Evolutionary conservation across 2,797 vertebrate genomes (phyloP), one percentile per base, ranked within the genome.

Genomic region (Muraenolepis orangiensis): DNA sequence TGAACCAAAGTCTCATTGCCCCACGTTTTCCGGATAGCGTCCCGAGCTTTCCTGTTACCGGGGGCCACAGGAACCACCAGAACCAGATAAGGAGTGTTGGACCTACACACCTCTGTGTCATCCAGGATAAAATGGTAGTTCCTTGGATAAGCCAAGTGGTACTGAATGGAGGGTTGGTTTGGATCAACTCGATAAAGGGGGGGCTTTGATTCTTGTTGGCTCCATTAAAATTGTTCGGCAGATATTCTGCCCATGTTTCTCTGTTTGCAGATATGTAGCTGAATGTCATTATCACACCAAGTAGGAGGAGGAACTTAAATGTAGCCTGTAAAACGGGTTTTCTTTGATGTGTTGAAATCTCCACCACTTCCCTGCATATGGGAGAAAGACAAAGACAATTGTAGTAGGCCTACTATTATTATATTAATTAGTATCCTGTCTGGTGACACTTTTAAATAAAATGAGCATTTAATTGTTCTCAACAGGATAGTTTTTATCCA

Each of bases 1-100:
- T 85, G 87, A 34, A 94, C 88, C 1, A 75, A 0, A 2, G 32
- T 88, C 40, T 91, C 79, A 0, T 90, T 91, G 1, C 91, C 95
- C 96, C 95, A 97, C 0, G 95, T 96, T 14, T 78, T 80, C 31
- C 94, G 87, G 74, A 96, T 92, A 38, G 85, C 90, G 0, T 85
- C 1, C 0, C 94, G 80, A 0, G 74, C 84, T 0, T 2, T 69
- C 0, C 71, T 0, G 12, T 94, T 76, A 0, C 26, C 0, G 0
- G 93, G 89, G 1, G 34, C 30, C 2, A 91, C 82, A 0, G 78
- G 89, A 42, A 95, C 92, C 81, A 96, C 80, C 23, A 95, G 78
- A 6, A 95, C 89, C 83, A 95, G 84, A 81, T 95, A 94, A 0
- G 93, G 94, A 0, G 69, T 1, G 4, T 23, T 4, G 0, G 2